Evolutionary conservation across 1,140 invertebrate genomes (phyloP).

Genomic region (Rhyzopertha dominica): DNA sequence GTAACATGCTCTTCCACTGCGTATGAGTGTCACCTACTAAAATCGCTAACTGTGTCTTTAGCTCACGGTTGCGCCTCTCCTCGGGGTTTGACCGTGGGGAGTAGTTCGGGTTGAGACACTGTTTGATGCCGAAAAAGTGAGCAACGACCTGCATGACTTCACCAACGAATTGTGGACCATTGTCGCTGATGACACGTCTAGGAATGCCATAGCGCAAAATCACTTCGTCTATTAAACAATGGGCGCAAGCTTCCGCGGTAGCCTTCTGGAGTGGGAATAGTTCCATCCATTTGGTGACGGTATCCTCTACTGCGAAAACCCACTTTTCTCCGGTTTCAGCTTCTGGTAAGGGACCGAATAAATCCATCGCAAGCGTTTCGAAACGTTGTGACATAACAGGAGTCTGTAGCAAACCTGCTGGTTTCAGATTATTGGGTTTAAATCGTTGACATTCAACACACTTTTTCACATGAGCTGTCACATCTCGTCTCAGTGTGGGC

Average conservation of each 20-base stretch:
- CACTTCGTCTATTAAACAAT: conserved; percentile 20
- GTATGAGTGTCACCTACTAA: conserved; percentile 35
- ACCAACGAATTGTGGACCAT: conserved; percentile 25
- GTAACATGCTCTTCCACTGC: conserved; percentile 38
- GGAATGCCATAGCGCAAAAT: conserved; percentile 24
- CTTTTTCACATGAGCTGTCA: conserved; percentile 15
- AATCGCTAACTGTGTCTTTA: conserved; percentile 42
- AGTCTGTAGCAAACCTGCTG: conserved; percentile 34
- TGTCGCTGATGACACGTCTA: conserved; percentile 26
- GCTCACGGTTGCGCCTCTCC: conserved; percentile 43
- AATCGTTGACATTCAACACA: conserved; percentile 21
- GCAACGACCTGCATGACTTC: conserved; percentile 39
- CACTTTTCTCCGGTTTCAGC: conserved; percentile 9
- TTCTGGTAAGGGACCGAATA: conserved; percentile 24
- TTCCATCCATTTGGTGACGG: conserved; percentile 24
- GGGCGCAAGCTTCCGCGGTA: conserved; percentile 25
- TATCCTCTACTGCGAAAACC: conserved; percentile 26
- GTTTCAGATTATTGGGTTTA: conserved; percentile 21
- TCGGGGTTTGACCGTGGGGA: conserved; percentile 43
- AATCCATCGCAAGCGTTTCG: conserved; percentile 37
- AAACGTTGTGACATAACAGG: conserved; percentile 23
- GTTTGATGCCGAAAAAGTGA: conserved; percentile 33
- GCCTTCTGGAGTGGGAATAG: conserved; percentile 22
- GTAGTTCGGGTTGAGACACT: conserved; percentile 39
- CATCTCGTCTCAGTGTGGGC: conserved; percentile 19